These are phyloP conservation scores for Podabrus alpinus DNA, from an alignment of 2,888 invertebrate genomes.

Conservation along the genomic window DNA sequence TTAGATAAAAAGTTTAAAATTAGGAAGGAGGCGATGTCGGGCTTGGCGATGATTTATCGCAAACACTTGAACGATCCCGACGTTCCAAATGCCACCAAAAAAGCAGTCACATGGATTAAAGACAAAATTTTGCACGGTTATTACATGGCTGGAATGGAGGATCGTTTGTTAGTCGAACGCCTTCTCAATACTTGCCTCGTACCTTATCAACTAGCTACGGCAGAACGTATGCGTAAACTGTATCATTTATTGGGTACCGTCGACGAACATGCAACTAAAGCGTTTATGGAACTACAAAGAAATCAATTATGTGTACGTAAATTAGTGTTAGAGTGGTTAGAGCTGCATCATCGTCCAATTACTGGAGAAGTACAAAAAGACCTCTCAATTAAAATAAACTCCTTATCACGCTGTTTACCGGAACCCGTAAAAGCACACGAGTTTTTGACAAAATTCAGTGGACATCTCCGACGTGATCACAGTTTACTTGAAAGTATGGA, in stretches of 20 bases:
- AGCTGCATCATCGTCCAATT: conserved; percentile 74
- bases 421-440: conserved; percentile 92
- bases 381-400: conserved; percentile 68
- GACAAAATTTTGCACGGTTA: conserved; percentile 95
- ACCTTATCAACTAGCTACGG: conserved; percentile 85
- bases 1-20: conserved; percentile 98
- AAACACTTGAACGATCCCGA: conserved; percentile 83
- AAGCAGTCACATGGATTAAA: conserved; percentile 94
- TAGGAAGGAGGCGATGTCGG: conserved; percentile 92
- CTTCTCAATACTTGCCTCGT: conserved; percentile 92
- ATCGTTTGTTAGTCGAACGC: conserved; percentile 89
- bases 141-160: conserved; percentile 77
- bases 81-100: conserved; percentile 81
- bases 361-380: conserved; percentile 74
- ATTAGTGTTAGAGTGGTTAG: conserved; percentile 85
- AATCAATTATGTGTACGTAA: conserved; percentile 84
- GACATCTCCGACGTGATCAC: conserved; percentile 74
- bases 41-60: conserved; percentile 91
- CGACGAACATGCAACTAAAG: conserved; percentile 93
- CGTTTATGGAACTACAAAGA: conserved; percentile 90
- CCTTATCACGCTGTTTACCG: conserved; percentile 81
- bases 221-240: conserved; percentile 86
- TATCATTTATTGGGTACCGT: conserved; percentile 91
- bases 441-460: conserved; percentile 81
- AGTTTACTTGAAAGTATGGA: conserved; percentile 80